Evolutionary conservation across 1,140 invertebrate genomes (phyloP).

Genomic region (Lasaia peninsularis): DNA sequence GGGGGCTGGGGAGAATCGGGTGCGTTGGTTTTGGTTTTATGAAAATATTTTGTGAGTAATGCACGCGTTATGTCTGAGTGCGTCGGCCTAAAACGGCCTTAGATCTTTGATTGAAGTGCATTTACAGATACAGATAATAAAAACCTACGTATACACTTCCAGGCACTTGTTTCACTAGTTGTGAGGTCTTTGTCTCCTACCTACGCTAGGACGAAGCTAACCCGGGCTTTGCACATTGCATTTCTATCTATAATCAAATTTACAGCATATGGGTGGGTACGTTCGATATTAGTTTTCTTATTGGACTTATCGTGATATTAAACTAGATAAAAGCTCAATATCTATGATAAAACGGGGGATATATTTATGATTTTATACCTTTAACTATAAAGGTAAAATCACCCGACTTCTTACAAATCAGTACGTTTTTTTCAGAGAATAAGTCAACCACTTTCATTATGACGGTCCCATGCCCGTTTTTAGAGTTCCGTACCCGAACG

Average conservation of each 20-base stretch:
- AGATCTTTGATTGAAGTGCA: slow-evolving; percentile 64
- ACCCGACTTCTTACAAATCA: not conserved
- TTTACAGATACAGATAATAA: slow-evolving; percentile 43
- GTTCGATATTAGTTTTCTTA: slow-evolving; percentile 43
- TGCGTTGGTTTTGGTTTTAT: slow-evolving; percentile 73
- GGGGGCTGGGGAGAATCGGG: slow-evolving; percentile 45
- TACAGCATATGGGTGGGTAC: slow-evolving; percentile 42
- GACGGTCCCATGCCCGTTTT: too few relatives aligned
- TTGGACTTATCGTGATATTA: slow-evolving; percentile 16
- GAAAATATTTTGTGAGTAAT: slow-evolving; percentile 77
- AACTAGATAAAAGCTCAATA: slow-evolving; percentile 12
- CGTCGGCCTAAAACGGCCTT: slow-evolving; percentile 67
- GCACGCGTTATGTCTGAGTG: slow-evolving; percentile 72
- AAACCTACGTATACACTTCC: slow-evolving; percentile 28
- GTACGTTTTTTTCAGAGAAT: not conserved
- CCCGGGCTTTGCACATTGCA: slow-evolving; percentile 34
- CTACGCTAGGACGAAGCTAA: slow-evolving; percentile 35
- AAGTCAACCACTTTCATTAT: too few relatives aligned
- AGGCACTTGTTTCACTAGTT: slow-evolving; percentile 23
- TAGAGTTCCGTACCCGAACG: too few relatives aligned
- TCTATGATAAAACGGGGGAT: not conserved
- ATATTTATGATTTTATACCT: not conserved
- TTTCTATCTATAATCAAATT: slow-evolving; percentile 59
- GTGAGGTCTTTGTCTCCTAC: slow-evolving; percentile 46
- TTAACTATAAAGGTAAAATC: not conserved